Conservation (phyloP, 2,888 invertebrate genomes). For the Archips xylosteana region DNA sequence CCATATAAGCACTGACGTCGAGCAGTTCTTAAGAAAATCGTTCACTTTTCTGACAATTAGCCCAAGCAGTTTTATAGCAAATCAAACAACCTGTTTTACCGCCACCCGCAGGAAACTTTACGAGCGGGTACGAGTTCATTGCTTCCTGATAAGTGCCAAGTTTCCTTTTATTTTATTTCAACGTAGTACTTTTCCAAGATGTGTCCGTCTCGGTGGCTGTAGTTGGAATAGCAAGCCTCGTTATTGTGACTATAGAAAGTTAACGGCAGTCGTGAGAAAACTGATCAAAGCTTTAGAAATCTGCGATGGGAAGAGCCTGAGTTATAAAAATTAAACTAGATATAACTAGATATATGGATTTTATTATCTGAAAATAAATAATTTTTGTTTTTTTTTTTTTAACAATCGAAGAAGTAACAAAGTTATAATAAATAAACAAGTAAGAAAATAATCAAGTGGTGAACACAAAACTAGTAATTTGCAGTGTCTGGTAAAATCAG, state of each 20-base stretch:
- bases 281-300: conserved; percentile 32
- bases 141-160: conserved; percentile 23
- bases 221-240: conserved; percentile 1
- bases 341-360: background rate
- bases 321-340: background rate
- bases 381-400: too few relatives aligned
- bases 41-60: conserved; percentile 16
- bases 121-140: conserved; percentile 27
- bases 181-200: background rate
- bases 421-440: too few relatives aligned
- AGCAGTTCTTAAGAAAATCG: background rate
- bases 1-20: background rate
- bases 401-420: too few relatives aligned
- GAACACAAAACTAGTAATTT: too few relatives aligned
- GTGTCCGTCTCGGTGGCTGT: conserved; percentile 8
- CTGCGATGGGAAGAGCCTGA: conserved; percentile 17
- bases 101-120: conserved; percentile 14
- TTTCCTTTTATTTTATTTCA: conserved; percentile 13
- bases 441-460: too few relatives aligned
- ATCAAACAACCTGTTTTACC: conserved; percentile 34
- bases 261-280: conserved; percentile 31
- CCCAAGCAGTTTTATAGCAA: conserved; percentile 18
- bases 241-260: conserved; percentile 26
- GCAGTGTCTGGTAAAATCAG: too few relatives aligned
- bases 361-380: background rate